phyloP scores from a whole-genome alignment of 2,888 invertebrate genomes.

The Epistrophe eligans region DNA sequence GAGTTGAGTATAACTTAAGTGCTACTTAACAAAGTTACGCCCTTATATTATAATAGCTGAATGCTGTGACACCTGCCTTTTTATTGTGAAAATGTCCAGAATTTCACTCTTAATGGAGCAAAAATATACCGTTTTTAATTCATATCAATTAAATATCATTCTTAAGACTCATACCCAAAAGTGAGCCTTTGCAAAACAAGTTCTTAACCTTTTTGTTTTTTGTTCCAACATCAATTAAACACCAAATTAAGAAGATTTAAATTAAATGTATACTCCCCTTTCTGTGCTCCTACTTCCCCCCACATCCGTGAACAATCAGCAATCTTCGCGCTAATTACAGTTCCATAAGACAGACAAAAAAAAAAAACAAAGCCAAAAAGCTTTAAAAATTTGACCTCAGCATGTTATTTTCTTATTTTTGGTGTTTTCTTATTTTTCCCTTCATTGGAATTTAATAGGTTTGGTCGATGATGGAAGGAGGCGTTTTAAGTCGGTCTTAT shows the following conservation, averaged over 20 bases:
- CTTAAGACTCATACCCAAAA: neutral
- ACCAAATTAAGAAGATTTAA: slow-evolving; percentile 59
- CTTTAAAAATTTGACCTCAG: slow-evolving; percentile 56
- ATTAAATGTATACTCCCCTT: neutral
- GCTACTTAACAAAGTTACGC: too few relatives aligned
- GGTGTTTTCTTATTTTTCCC: slow-evolving; percentile 14
- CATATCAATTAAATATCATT: neutral
- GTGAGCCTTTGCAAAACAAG: neutral
- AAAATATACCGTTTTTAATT: neutral
- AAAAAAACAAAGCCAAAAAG: slow-evolving; percentile 41
- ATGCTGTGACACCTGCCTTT: too few relatives aligned
- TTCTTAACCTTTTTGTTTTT: slow-evolving; percentile 1
- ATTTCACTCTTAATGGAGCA: too few relatives aligned
- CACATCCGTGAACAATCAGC: neutral
- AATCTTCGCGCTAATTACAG: slow-evolving; percentile 66
- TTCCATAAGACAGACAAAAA: slow-evolving; percentile 43
- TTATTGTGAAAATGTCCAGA: too few relatives aligned
- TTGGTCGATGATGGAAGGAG: neutral
- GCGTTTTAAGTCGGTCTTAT: slow-evolving; percentile 17
- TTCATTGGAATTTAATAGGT: slow-evolving; percentile 26
- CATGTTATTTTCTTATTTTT: neutral
- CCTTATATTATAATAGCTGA: too few relatives aligned
- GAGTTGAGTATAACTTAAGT: too few relatives aligned
- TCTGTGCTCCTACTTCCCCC: neutral
- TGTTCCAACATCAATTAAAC: slow-evolving; percentile 44